Base-by-base conservation (phyloP, 2,797 vertebrate species). In the Molossus alvarezi region DNA sequence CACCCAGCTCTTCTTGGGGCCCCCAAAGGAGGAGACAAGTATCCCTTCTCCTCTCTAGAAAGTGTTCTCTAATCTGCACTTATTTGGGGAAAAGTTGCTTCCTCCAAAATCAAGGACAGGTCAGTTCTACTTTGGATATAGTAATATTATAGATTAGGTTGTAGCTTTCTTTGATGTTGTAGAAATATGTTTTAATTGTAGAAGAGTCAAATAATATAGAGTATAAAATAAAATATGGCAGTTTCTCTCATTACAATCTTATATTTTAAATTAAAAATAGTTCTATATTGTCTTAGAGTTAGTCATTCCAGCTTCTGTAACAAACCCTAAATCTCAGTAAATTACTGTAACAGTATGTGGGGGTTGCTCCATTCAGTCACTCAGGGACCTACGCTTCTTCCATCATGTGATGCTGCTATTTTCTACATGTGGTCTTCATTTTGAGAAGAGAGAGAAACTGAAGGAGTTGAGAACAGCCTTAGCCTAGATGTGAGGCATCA, bases 201-300 rank as follows among this genome's bases (percentile, higher is more conserved):
- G 55, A 94, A 67, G 33, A 76, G n/a, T 75, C 75, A 72, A 88
- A 64, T 51, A 91, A 84, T 57, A 69, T 4, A 14, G 53, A 72
- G 45, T 33, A 13, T 53, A 33, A 88, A 67, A 29, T 72, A 72
- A 93, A 90, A 81, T 37, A 84, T 3, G 27, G 12, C 25, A 81
- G 8, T 72, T 94, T 88, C 60, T 88, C 55, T 76, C 33, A 73
- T 37, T 76, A 77, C 15, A 76, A 72, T 67, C 25, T 18, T 53
- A 1, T 17, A 14, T 20, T 79, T 79, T 77, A n/a, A 58, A 33
- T 57, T 58, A 33, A 94, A 92, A 93, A 29, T 29, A 21, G 27
- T 64, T 91, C 94, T 71, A 27, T 75, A 60, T 60, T 89, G 18
- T 57, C 65, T 80, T 83, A 60, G 53, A n/a, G 18, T 79, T 75